Percentiles rank a stretch among this genome's conserved stretches.
Conservation (phyloP, 2,888 invertebrate species). For the Ennomos erosarius region DNA sequence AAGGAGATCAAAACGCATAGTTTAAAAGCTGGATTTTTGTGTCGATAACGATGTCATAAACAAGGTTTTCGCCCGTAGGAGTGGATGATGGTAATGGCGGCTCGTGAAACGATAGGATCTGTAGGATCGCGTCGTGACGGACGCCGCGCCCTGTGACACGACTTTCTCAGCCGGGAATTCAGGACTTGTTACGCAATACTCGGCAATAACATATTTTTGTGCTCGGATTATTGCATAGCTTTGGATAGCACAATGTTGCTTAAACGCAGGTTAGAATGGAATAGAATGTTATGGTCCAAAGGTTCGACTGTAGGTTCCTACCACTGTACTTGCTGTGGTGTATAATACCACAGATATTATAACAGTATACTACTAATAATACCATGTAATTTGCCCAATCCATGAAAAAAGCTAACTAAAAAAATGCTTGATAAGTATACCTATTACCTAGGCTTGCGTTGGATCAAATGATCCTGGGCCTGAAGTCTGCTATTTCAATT, state of each 20-base stretch:
- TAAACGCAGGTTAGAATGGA: too few relatives aligned
- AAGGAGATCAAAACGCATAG: constrained; percentile 26
- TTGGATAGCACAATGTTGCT: neutral
- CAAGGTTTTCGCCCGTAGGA: constrained; percentile 49
- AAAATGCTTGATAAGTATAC: too few relatives aligned
- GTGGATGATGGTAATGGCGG: constrained; percentile 47
- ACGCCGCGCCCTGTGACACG: constrained; percentile 47
- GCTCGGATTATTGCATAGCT: constrained; percentile 1
- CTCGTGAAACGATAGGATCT: constrained; percentile 61
- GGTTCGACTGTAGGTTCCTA: too few relatives aligned
- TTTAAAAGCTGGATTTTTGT: constrained; percentile 33
- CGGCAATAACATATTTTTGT: constrained; percentile 45
- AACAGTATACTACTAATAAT: too few relatives aligned
- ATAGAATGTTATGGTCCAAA: too few relatives aligned
- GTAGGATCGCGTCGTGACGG: constrained; percentile 57
- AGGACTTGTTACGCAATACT: constrained; percentile 50
- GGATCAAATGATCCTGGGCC: too few relatives aligned
- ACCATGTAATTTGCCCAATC: too few relatives aligned
- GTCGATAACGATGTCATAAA: constrained; percentile 50
- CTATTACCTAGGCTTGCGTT: too few relatives aligned
- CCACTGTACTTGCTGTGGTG: too few relatives aligned
- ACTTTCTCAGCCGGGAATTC: constrained; percentile 41
- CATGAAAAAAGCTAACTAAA: too few relatives aligned
- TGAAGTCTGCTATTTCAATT: too few relatives aligned
- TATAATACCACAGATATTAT: too few relatives aligned